These are phyloP conservation scores for Anabacerthia variegaticeps DNA, from an alignment of 2,797 vertebrate species.

Conservation along the genomic window DNA sequence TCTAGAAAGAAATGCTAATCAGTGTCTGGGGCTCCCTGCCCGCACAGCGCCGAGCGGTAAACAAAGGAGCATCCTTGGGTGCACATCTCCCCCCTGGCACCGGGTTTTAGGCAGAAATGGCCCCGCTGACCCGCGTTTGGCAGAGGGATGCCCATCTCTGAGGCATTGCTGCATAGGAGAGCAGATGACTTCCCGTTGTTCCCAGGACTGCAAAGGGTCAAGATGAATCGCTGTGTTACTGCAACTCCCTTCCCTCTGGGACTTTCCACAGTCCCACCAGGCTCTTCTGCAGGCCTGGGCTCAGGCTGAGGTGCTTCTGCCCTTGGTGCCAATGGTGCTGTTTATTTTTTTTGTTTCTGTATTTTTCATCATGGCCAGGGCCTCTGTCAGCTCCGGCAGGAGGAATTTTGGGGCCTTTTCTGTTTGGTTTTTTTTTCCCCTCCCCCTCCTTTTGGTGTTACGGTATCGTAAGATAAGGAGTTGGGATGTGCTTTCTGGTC, in stretches of 20 bases:
- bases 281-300: not conserved
- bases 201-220: conserved; percentile 4
- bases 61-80: conserved; percentile 51
- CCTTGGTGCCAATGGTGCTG: not conserved
- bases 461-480: not conserved
- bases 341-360: rapidly evolving
- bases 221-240: conserved; percentile 12
- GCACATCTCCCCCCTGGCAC: not conserved
- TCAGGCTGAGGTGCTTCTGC: not conserved
- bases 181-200: conserved; percentile 8
- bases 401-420: not conserved
- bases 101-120: not conserved
- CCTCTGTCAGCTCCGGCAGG: not conserved
- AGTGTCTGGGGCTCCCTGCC: conserved; percentile 20
- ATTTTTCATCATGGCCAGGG: not conserved
- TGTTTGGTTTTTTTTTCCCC: rapidly evolving
- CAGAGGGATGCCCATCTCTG: not conserved
- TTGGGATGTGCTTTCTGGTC: not conserved
- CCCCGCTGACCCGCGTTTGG: not conserved
- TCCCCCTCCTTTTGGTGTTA: not conserved
- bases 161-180: conserved; percentile 2
- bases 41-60: not conserved
- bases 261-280: conserved; percentile 21
- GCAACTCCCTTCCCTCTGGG: conserved; percentile 61
- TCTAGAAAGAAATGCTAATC: conserved; percentile 50